Evolutionary conservation across 2,888 invertebrate genomes (phyloP).

Genomic region (Conomelus anceps): DNA sequence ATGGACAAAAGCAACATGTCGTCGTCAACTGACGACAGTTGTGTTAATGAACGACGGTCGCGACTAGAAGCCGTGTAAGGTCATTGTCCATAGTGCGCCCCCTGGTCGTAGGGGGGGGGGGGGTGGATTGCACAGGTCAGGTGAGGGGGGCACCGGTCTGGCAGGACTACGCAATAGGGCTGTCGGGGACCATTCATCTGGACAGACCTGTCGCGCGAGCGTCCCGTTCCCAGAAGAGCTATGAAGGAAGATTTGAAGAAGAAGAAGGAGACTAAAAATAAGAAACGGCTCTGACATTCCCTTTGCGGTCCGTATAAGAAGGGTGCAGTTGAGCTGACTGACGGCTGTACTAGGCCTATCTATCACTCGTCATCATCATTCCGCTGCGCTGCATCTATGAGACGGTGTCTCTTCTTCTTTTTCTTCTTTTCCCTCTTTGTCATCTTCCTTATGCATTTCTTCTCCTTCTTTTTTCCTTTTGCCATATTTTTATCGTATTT

Average conservation of each 20-base stretch:
- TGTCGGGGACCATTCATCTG: not conserved
- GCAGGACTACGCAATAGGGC: not conserved
- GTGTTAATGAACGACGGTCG: slow-evolving; percentile 4
- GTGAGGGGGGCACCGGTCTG: not conserved
- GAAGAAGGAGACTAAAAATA: not conserved
- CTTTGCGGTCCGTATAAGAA: not conserved
- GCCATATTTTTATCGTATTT: no score
- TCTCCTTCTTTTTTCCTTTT: no score
- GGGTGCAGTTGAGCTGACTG: not conserved
- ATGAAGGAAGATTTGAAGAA: no score
- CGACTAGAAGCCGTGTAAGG: not conserved
- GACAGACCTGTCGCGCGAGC: not conserved
- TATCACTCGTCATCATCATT: not conserved
- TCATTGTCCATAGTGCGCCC: slow-evolving; percentile 2
- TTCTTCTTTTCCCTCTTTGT: no score
- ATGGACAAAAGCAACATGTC: not conserved
- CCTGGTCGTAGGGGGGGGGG: not conserved
- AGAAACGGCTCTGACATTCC: not conserved
- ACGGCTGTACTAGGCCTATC: not conserved
- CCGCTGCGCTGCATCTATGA: no score
- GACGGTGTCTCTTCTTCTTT: no score
- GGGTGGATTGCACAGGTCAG: not conserved
- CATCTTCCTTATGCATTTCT: no score
- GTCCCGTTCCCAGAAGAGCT: not conserved
- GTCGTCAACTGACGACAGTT: not conserved